A percentile compares a stretch with the other conserved stretches of the same genome.
Evolutionary conservation across 1,140 invertebrate species (phyloP).

Genomic region (Sitobion miscanthi): DNA sequence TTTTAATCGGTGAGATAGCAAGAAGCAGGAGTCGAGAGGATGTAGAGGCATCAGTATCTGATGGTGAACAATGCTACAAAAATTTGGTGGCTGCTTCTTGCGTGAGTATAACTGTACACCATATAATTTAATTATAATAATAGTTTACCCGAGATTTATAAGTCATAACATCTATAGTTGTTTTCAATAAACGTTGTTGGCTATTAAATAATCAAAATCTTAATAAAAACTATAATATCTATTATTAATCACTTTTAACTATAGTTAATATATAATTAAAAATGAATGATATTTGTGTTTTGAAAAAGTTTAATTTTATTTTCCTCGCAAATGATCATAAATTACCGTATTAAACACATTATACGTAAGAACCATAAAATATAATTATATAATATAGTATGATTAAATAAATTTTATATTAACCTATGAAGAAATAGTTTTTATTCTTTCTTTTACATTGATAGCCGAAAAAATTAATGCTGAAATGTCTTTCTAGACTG

Average conservation of each 20-base stretch:
- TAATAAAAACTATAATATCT: not conserved
- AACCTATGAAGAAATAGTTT: too few species aligned
- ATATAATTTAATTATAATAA: not conserved
- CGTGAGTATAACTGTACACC: slow-evolving; percentile 11
- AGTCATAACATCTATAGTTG: not conserved
- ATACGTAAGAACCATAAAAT: not conserved
- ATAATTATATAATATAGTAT: not conserved
- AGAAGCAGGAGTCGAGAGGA: slow-evolving; percentile 57
- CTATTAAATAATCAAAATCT: not conserved
- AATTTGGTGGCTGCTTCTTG: slow-evolving; percentile 49
- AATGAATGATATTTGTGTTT: not conserved
- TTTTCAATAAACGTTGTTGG: not conserved
- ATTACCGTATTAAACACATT: not conserved
- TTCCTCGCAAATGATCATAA: not conserved
- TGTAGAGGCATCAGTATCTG: slow-evolving; percentile 59
- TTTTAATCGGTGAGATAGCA: slow-evolving; percentile 63
- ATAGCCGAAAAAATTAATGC: not conserved
- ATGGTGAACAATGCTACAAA: slow-evolving; percentile 58
- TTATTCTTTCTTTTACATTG: not conserved
- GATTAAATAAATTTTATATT: too few species aligned
- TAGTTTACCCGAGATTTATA: not conserved
- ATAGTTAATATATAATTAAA: not conserved
- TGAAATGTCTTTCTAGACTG: slow-evolving; percentile 6
- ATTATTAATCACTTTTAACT: not conserved
- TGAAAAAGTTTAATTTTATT: not conserved